These are phyloP conservation scores for Laticauda colubrina DNA, from an alignment of 2,113 vertebrate genomes.

Conservation along the genomic window DNA sequence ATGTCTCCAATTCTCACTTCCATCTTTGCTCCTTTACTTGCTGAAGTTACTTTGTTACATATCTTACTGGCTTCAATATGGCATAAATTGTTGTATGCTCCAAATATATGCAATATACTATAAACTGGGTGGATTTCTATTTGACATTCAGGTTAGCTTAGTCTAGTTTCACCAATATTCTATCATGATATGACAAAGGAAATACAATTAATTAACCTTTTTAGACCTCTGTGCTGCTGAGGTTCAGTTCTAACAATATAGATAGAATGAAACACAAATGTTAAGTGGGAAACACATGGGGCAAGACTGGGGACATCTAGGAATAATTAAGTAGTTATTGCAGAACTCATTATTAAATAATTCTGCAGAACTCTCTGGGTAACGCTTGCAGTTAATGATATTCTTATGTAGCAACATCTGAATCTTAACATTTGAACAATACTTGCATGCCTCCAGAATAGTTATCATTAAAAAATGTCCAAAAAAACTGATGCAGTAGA, in stretches of 20 bases:
- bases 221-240: background rate
- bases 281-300: background rate
- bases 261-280: background rate
- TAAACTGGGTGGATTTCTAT: background rate
- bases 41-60: background rate
- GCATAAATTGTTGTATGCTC: background rate
- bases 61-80: background rate
- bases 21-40: background rate
- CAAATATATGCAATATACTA: background rate
- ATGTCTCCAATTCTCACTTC: background rate
- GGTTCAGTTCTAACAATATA: background rate
- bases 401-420: background rate
- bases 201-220: background rate
- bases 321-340: background rate
- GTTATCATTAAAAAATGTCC: background rate
- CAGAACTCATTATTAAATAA: background rate
- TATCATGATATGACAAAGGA: background rate
- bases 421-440: background rate
- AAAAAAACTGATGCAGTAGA: background rate
- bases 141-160: background rate
- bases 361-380: background rate
- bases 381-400: background rate
- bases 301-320: background rate
- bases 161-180: background rate
- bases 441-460: background rate